A percentile compares a stretch with the other conserved stretches of the same genome.
These are phyloP conservation scores for Cairina moschata DNA, from an alignment of 2,113 vertebrate genomes.

Conservation along the genomic window DNA sequence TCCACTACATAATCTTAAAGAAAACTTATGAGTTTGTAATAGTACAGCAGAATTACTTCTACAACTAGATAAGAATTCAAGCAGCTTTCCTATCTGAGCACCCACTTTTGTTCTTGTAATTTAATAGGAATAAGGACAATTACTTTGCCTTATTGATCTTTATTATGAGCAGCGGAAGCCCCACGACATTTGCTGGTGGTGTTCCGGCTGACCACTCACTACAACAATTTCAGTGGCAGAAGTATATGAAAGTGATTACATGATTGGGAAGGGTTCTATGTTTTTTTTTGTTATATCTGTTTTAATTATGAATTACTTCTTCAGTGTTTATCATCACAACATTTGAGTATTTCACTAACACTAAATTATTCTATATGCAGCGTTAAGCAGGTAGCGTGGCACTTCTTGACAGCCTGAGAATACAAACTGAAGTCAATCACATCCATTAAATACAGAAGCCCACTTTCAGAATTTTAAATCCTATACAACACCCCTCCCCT, in stretches of 20 bases:
- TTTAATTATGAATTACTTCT: not conserved
- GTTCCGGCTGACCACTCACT: not conserved
- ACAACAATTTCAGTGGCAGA: not conserved
- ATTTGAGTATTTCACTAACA: not conserved
- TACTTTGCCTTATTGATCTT: not conserved
- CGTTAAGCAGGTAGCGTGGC: not conserved
- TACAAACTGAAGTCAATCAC: not conserved
- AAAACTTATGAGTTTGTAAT: not conserved
- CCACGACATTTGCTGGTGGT: not conserved
- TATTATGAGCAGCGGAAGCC: not conserved
- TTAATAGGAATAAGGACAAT: not conserved
- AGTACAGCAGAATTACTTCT: not conserved
- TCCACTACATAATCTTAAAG: not conserved
- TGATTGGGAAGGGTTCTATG: not conserved
- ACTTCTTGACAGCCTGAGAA: not conserved
- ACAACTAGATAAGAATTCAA: not conserved
- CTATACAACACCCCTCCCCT: not conserved
- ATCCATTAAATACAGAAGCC: not conserved
- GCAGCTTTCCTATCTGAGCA: not conserved
- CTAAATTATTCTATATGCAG: not conserved
- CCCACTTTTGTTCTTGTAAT: not conserved
- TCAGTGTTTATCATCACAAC: not conserved
- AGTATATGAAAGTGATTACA: not conserved
- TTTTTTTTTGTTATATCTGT: not conserved
- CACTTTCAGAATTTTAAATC: not conserved